A percentile compares a stretch with the other conserved stretches of the same genome.
phyloP scores from a whole-genome alignment of 2,888 invertebrate genomes.

The Nephrocerus scutellatus region DNA sequence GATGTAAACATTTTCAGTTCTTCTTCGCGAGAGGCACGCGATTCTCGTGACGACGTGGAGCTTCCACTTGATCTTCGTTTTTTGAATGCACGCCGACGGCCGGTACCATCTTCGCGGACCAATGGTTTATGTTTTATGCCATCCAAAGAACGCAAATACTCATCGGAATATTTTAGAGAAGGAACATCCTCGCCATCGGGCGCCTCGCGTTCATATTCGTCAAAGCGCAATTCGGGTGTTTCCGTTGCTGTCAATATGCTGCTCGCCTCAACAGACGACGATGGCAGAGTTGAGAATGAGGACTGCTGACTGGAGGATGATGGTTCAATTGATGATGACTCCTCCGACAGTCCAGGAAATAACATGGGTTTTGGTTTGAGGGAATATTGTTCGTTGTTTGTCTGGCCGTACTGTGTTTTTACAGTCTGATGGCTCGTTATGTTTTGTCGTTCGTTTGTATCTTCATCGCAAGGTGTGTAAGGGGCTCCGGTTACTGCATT shows the following conservation, averaged over 20 bases:
- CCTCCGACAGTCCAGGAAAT: constrained; percentile 41
- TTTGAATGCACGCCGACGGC: constrained; percentile 55
- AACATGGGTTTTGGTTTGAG: constrained; percentile 31
- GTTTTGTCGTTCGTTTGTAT: constrained; percentile 22
- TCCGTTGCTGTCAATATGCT: constrained; percentile 11
- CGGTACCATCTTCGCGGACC: constrained; percentile 57
- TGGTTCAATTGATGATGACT: constrained; percentile 40
- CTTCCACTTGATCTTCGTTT: constrained; percentile 54
- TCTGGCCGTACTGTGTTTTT: constrained; percentile 43
- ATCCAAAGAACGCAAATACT: constrained; percentile 55
- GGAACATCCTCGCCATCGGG: constrained; percentile 41
- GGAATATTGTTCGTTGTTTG: constrained; percentile 29
- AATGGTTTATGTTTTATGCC: constrained; percentile 58
- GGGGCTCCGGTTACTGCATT: no score
- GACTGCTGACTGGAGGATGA: constrained; percentile 33
- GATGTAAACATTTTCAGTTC: constrained; percentile 59
- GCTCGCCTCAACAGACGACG: constrained; percentile 29
- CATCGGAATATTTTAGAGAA: constrained; percentile 43
- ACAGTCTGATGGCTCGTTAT: constrained; percentile 28
- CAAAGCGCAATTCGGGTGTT: constrained; percentile 50
- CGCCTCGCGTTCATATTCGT: constrained; percentile 50
- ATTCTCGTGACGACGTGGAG: constrained; percentile 54
- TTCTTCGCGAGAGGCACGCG: constrained; percentile 57
- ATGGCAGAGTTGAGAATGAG: constrained; percentile 38
- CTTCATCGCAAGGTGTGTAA: constrained; percentile 24